Evolutionary conservation across 2,113 vertebrate species (phyloP).

Genomic region (Helogale parvula): DNA sequence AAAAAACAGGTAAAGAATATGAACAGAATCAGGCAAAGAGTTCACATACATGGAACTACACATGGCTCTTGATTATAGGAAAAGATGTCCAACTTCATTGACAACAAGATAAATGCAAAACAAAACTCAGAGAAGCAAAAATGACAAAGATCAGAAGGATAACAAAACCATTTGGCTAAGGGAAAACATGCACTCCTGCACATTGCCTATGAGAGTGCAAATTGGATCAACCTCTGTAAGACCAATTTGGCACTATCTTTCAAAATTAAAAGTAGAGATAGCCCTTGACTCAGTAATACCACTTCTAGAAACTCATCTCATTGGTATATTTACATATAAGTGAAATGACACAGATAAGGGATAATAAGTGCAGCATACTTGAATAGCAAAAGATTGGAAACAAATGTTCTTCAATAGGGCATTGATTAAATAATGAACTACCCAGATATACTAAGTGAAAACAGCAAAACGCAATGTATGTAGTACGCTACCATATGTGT

Average conservation of each 20-base stretch:
- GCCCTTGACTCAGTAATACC: neutral
- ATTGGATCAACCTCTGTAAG: neutral
- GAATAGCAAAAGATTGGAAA: neutral
- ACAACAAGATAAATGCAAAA: conserved; percentile 31
- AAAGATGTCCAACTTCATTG: conserved; percentile 23
- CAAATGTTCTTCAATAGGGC: neutral
- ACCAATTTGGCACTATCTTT: neutral
- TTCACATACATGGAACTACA: neutral
- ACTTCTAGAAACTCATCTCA: neutral
- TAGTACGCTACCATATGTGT: neutral
- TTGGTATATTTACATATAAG: neutral
- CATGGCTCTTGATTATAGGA: neutral
- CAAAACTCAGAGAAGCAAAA: neutral
- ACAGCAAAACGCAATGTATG: neutral
- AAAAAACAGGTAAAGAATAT: neutral
- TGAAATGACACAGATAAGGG: neutral
- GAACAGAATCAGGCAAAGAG: neutral
- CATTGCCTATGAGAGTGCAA: neutral
- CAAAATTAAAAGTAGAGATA: neutral
- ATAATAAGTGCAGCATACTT: neutral
- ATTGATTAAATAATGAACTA: neutral
- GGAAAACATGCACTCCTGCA: neutral
- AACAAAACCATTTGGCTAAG: neutral
- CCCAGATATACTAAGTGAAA: neutral
- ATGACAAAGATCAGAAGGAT: neutral